Percentiles rank a stretch among this genome's conserved stretches.
These are phyloP conservation scores for Aselliscus stoliczkanus DNA, from an alignment of 2,797 vertebrate genomes.

Conservation along the genomic window DNA sequence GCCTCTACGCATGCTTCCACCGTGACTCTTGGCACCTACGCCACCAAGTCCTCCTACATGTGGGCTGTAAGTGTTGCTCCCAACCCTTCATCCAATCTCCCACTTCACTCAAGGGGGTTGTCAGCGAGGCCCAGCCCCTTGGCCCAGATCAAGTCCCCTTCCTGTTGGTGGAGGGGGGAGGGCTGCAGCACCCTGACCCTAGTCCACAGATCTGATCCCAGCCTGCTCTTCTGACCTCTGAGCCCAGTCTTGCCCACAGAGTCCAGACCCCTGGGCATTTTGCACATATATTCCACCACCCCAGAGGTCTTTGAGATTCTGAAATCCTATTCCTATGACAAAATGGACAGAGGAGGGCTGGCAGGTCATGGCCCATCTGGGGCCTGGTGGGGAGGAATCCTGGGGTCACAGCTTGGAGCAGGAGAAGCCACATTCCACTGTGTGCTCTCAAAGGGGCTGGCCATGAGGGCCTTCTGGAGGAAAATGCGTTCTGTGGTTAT, in stretches of 20 bases:
- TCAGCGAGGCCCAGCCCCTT: neutral
- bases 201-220: neutral
- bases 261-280: neutral
- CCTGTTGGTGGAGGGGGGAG: neutral
- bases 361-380: neutral
- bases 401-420: neutral
- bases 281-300: neutral
- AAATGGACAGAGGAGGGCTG: neutral
- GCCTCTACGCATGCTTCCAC: slow-evolving; percentile 96
- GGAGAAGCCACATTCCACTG: neutral
- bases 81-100: neutral
- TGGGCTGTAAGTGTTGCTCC: slow-evolving; percentile 90
- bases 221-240: neutral
- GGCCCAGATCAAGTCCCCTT: neutral
- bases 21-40: slow-evolving; percentile 91
- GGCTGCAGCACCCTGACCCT: neutral
- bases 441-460: neutral
- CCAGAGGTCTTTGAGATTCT: neutral
- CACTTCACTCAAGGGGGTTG: neutral
- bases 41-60: slow-evolving; percentile 90
- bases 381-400: neutral
- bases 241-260: neutral
- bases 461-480: neutral
- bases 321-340: neutral
- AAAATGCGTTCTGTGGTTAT: neutral